phyloP scores from a whole-genome alignment of 2,888 invertebrate species.

The Mythimna pallens region DNA sequence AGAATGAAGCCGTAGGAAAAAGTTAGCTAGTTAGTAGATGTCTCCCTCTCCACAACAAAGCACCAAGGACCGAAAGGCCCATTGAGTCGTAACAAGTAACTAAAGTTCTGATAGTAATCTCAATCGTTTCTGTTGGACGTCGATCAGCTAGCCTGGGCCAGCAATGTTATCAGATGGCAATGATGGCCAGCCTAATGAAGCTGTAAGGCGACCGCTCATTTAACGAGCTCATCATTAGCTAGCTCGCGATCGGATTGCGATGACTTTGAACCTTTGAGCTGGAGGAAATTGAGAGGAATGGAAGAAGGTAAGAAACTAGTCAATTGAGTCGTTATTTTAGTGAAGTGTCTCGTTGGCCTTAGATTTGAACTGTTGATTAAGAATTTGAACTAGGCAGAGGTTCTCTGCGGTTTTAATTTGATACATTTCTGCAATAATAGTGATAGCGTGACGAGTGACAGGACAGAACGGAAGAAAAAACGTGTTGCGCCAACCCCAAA shows the following conservation, averaged over 20 bases:
- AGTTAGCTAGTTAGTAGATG: too few species aligned
- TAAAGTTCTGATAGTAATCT: slow-evolving; percentile 54
- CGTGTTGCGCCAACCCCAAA: too few species aligned
- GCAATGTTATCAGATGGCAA: slow-evolving; percentile 68
- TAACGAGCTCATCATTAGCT: slow-evolving; percentile 73
- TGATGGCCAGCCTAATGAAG: slow-evolving; percentile 74
- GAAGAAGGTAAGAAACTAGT: slow-evolving; percentile 35
- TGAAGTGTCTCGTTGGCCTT: slow-evolving; percentile 23
- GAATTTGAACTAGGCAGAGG: neutral
- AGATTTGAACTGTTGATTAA: slow-evolving; percentile 39
- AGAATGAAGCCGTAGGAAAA: too few species aligned
- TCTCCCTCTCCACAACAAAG: slow-evolving; percentile 19
- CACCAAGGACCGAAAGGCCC: slow-evolving; percentile 28
- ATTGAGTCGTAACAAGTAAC: slow-evolving; percentile 51
- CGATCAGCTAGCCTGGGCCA: slow-evolving; percentile 57
- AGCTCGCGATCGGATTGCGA: slow-evolving; percentile 62
- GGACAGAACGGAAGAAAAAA: too few species aligned
- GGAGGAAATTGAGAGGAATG: slow-evolving; percentile 37
- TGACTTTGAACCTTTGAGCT: slow-evolving; percentile 63
- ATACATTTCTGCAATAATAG: neutral
- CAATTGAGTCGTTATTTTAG: slow-evolving; percentile 47
- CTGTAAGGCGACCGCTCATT: slow-evolving; percentile 67
- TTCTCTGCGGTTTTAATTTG: neutral
- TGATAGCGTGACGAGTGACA: too few species aligned
- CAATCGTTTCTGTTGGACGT: slow-evolving; percentile 53